Percentiles rank a stretch among this genome's conserved stretches.
These are phyloP conservation scores for Lineus longissimus DNA, from an alignment of 1,140 invertebrate genomes.

Conservation along the genomic window DNA sequence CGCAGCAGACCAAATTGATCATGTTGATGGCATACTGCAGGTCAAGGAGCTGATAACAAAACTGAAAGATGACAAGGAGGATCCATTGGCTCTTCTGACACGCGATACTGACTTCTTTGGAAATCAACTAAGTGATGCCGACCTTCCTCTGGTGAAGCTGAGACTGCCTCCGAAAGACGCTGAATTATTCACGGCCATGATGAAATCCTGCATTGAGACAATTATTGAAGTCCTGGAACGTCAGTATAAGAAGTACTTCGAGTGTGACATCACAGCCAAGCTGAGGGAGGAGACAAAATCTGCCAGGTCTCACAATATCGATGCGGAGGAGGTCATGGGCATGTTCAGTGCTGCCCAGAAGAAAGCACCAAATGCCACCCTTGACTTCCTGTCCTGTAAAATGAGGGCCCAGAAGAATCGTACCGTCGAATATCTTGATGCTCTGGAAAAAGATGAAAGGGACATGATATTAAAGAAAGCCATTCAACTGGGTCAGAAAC, in stretches of 20 bases:
- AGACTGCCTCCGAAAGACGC: neutral
- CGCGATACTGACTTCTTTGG: neutral
- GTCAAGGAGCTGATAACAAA: constrained; percentile 2
- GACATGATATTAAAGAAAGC: neutral
- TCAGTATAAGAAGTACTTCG: constrained; percentile 12
- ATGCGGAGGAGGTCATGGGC: constrained; percentile 10
- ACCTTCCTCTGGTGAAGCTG: neutral
- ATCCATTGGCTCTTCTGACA: neutral
- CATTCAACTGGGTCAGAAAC: neutral
- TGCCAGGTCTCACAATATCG: constrained; percentile 10
- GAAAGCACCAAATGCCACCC: constrained; percentile 2
- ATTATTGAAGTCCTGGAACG: constrained; percentile 12
- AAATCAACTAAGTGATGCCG: neutral
- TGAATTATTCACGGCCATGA: neutral
- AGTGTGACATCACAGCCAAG: neutral
- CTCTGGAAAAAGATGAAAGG: neutral
- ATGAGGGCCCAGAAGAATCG: constrained; percentile 8
- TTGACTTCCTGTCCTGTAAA: constrained; percentile 7
- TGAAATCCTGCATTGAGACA: constrained; percentile 1
- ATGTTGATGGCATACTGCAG: constrained; percentile 10
- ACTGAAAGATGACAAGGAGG: neutral
- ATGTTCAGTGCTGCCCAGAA: constrained; percentile 13
- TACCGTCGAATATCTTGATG: neutral
- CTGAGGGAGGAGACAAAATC: constrained; percentile 4
- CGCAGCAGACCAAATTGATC: constrained; percentile 5